These are phyloP conservation scores for Meganola albula DNA, from an alignment of 2,888 invertebrate species.

Conservation along the genomic window DNA sequence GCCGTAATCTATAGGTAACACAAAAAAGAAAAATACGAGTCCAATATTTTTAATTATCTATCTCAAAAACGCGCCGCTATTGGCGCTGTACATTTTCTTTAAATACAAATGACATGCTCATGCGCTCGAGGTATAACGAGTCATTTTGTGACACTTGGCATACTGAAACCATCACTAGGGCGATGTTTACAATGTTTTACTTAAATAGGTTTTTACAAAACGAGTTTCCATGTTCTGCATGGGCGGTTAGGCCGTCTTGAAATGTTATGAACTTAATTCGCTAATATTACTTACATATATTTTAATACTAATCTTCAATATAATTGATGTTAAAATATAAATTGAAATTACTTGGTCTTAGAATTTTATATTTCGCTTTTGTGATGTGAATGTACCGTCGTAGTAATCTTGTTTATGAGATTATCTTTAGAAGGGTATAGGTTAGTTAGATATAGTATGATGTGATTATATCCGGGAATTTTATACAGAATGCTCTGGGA, in stretches of 20 bases:
- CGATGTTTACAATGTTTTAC: too few species aligned
- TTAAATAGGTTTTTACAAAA: constrained; percentile 55
- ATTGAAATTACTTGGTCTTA: constrained; percentile 24
- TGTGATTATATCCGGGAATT: too few species aligned
- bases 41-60: too few species aligned
- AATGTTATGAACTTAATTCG: constrained; percentile 32
- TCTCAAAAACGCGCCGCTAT: too few species aligned
- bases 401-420: constrained; percentile 66
- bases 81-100: too few species aligned
- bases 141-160: too few species aligned
- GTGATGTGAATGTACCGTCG: constrained; percentile 55
- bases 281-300: constrained; percentile 14
- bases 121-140: too few species aligned
- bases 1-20: too few species aligned
- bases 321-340: constrained; percentile 22
- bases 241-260: constrained; percentile 21
- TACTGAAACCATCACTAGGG: too few species aligned
- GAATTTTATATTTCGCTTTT: constrained; percentile 35
- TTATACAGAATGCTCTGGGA: too few species aligned
- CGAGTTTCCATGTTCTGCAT: constrained; percentile 34
- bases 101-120: too few species aligned
- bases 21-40: too few species aligned
- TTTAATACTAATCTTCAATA: constrained; percentile 25
- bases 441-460: constrained; percentile 26
- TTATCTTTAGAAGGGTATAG: constrained; percentile 65